Evolutionary conservation across 2,888 invertebrate species (phyloP), one percentile per base, ranked within the genome.

Genomic region (Koerneria pararmatus): DNA sequence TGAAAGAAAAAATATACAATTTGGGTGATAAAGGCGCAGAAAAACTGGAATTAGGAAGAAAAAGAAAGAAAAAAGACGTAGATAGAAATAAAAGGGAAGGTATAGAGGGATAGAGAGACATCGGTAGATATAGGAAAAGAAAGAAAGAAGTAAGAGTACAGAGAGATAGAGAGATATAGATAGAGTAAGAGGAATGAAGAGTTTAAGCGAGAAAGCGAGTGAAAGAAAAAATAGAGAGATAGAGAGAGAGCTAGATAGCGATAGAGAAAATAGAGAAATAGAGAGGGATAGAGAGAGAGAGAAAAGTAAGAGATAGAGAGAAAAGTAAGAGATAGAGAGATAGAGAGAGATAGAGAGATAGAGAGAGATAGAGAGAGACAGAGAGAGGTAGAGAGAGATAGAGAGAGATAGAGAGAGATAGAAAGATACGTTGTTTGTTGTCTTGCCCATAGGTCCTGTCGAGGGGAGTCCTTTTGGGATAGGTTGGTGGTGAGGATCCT

Each of bases 271-370:
- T n/a, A n/a, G 46, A n/a, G 46, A 46, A n/a, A 46, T 11, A n/a
- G 46, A 46, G 46, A 46, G 46, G 46, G 53, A 53, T 8, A 53
- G 53, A 24, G 53, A 24, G 53, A 53, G 11, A 53, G 53, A 24
- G 53, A 53, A 24, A 53, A 24, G 22, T 15, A 53, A 53, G 53
- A 24, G 53, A 53, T 15, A 53, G 53, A 24, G 53, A 53, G 8
- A 6, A 24, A 24, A n/a, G n/a, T n/a, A n/a, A n/a, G 53, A 53
- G 53, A 24, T 15, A 53, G 53, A 53, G 53, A 24, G 53, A 53
- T 15, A 53, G 53, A 24, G 53, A 53, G 8, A 6, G 53, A 24
- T 15, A 6, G 8, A 53, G 22, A 24, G 22, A n/a, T 15, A 15
- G 8, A 24, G 53, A n/a, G 53, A 15, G 53, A 24, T 15, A n/a